Conservation (phyloP, 1,140 invertebrate genomes). For the Meteorus sp. region DNA sequence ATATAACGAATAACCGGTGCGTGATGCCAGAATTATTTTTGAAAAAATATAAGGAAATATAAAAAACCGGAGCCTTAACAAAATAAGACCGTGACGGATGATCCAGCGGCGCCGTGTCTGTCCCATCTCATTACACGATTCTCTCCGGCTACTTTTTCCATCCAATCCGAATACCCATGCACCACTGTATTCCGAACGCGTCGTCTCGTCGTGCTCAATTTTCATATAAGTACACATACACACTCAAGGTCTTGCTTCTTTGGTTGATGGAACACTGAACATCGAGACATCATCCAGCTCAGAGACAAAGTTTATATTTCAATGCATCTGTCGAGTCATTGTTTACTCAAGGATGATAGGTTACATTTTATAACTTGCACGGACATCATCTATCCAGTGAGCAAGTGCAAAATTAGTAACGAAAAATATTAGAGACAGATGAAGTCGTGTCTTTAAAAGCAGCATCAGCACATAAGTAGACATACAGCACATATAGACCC, state of each 20-base stretch:
- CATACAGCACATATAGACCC: slow-evolving; percentile 38
- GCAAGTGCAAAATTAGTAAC: background rate
- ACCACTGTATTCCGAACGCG: too few relatives aligned
- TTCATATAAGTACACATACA: too few relatives aligned
- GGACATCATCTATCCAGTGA: too few relatives aligned
- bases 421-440: background rate
- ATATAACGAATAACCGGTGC: background rate
- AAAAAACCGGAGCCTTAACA: slow-evolving; percentile 34
- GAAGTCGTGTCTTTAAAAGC: background rate
- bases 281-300: too few relatives aligned
- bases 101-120: slow-evolving; percentile 47
- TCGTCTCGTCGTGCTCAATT: too few relatives aligned
- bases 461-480: slow-evolving; percentile 28
- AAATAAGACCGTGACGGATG: slow-evolving; percentile 50
- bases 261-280: background rate
- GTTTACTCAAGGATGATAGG: background rate
- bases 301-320: background rate
- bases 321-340: background rate
- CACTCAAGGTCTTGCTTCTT: too few relatives aligned
- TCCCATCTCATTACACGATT: slow-evolving; percentile 55
- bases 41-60: slow-evolving; percentile 32
- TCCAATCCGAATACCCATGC: too few relatives aligned
- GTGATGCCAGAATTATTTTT: background rate
- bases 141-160: slow-evolving; percentile 43
- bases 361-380: background rate